Evolutionary conservation across 2,797 vertebrate species (phyloP).

Genomic region (Nannoperca australis): DNA sequence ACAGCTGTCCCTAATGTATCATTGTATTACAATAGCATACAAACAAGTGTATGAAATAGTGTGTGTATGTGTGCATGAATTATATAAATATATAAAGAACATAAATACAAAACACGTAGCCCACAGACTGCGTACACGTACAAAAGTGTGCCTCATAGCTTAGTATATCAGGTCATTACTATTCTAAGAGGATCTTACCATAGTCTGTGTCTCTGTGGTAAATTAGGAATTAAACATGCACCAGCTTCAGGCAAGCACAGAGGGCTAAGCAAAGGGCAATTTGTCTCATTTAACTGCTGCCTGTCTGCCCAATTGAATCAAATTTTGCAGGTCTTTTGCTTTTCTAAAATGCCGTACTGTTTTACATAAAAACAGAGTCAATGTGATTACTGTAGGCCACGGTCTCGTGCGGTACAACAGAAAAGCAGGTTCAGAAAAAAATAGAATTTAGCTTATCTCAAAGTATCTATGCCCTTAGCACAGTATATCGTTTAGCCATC

Average conservation of each 20-base stretch:
- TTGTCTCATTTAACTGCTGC: constrained; percentile 75
- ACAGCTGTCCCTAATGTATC: not conserved
- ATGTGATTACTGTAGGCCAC: constrained; percentile 44
- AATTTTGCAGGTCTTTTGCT: constrained; percentile 65
- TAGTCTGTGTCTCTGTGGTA: constrained; percentile 63
- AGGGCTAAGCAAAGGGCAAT: constrained; percentile 76
- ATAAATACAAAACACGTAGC: not conserved
- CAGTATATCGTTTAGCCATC: constrained; percentile 9
- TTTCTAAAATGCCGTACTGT: constrained; percentile 44
- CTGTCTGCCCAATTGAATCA: constrained; percentile 56
- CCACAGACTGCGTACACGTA: constrained; percentile 2
- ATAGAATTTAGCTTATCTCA: not conserved
- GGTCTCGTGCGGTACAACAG: constrained; percentile 9
- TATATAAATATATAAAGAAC: not conserved
- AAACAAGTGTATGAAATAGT: not conserved
- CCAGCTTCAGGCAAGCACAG: constrained; percentile 60
- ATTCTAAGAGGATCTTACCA: constrained; percentile 62
- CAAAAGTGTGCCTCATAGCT: constrained; percentile 27
- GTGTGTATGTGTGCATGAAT: not conserved
- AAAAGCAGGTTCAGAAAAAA: constrained; percentile 13
- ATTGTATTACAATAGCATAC: not conserved
- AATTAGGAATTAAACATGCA: constrained; percentile 74
- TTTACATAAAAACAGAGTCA: constrained; percentile 62
- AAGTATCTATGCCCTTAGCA: not conserved
- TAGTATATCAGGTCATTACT: constrained; percentile 70